phyloP scores from a whole-genome alignment of 2,113 vertebrate species.

The Hemicordylus capensis region DNA sequence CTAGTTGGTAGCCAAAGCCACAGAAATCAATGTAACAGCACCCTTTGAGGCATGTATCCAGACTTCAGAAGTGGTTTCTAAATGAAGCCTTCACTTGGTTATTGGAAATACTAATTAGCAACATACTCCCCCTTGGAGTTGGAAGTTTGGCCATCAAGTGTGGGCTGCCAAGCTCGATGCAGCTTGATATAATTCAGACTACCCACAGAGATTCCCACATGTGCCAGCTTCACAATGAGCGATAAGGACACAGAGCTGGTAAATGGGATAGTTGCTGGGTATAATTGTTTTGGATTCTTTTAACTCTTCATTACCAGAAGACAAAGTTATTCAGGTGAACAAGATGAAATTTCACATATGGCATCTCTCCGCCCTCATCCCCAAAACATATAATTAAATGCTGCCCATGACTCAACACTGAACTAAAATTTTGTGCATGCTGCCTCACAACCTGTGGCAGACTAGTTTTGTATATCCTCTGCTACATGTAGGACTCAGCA shows the following conservation, averaged over 20 bases:
- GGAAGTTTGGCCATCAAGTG: conserved; percentile 48
- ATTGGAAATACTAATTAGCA: conserved; percentile 58
- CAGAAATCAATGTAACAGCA: conserved; percentile 29
- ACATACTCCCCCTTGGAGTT: conserved; percentile 43
- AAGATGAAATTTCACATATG: conserved; percentile 34
- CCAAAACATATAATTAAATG: conserved; percentile 48
- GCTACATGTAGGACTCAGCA: neutral
- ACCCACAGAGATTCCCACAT: conserved; percentile 6
- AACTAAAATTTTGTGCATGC: conserved; percentile 2
- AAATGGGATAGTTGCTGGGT: conserved; percentile 27
- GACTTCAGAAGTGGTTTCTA: conserved; percentile 43
- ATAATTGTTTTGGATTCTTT: conserved; percentile 41
- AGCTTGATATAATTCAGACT: conserved; percentile 32
- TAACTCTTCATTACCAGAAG: conserved; percentile 39
- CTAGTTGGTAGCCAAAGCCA: conserved; percentile 10
- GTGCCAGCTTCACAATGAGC: conserved; percentile 22
- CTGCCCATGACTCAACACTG: conserved; percentile 16
- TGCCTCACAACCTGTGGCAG: neutral
- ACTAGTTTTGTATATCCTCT: neutral
- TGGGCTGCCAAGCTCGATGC: conserved; percentile 41
- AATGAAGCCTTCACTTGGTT: conserved; percentile 60
- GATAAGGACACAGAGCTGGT: conserved; percentile 2
- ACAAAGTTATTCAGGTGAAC: conserved; percentile 45
- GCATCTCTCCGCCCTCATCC: neutral
- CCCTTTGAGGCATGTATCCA: conserved; percentile 26